Evolutionary conservation across 1,140 invertebrate genomes (phyloP), one percentile per base, ranked within the genome.

Genomic region (Lineus longissimus): DNA sequence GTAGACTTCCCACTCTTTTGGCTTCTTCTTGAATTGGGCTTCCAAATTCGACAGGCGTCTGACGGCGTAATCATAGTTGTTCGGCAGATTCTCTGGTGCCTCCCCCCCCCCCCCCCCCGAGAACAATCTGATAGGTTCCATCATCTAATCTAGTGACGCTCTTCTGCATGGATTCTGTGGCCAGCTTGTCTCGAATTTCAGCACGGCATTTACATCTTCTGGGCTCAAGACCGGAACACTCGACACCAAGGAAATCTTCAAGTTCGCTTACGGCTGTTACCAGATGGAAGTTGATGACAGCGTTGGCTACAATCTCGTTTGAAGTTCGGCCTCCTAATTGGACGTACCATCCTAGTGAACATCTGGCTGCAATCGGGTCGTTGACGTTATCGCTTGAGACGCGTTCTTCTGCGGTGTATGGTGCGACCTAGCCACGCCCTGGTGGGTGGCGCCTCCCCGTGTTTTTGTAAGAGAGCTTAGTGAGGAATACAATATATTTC

Each of bases 291-390:
- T 51, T 51, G 4, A 51, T n/a, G n/a, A n/a, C 25, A 51, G 47
- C n/a, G 25, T 6, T 51, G n/a, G 47, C 4, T 9, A 7, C 6
- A 7, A n/a, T 6, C 25, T 4, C 6, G 25, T 51, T n/a, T 4
- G 19, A 23, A n/a, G 9, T 4, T 19, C 6, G n/a, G 4, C 47
- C 47, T 9, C 47, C 47, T n/a, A n/a, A n/a, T 51, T 51, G 47
- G n/a, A 51, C n/a, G 47, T 51, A 51, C 47, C 47, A 51, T n/a
- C 47, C 47, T n/a, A 51, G 25, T 4, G 47, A n/a, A 27, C 47
- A 51, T 51, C 47, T 4, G 6, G 47, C 47, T 7, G 47, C 47
- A 19, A 51, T 27, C 4, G 47, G 47, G 4, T 51, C 47, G 25
- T n/a, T n/a, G 9, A 7, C 25, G 9, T 27, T 19, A 4, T 19